Base-by-base conservation (phyloP, 2,113 vertebrate genomes). In the Petromus typicus region DNA sequence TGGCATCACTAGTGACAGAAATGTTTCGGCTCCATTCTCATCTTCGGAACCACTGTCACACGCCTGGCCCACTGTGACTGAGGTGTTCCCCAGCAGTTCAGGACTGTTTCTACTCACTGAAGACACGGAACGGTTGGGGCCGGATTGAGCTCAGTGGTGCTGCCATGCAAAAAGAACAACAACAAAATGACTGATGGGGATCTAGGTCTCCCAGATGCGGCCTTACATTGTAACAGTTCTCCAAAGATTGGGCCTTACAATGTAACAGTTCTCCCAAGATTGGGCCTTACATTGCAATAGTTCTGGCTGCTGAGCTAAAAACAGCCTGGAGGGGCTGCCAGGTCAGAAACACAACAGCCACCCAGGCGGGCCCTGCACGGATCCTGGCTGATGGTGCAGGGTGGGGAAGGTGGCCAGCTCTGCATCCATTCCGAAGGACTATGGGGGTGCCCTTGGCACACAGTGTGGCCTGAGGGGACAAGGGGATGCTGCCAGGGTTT, bases 41-140 rank as follows among this genome's bases (percentile, higher is more conserved):
- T 14, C 59, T 43, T 32, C 22, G 27, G 27, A 17, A 25, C 30
- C 40, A 6, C 20, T 48, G 61, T 64, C 61, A 14, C 2, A 51
- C 1, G 40, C 14, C 1, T 30, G 18, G 61, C 61, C 18, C 1
- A 11, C 5, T 10, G 22, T n/a, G 61, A 48, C 5, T 1, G 12
- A 34, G 45, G 82, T 22, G 43, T 66, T 48, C 11, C 5, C 48
- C n/a, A 66, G 43, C 43, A 51, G 61, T 30, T 22, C 27, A 13
- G 18, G 61, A 40, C 23, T 30, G 4, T n/a, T 32, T 43, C 64
- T 69, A 20, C 54, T 79, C 32, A 80, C 57, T 30, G 59, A 91
- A 88, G 75, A 80, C 34, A 34, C 40, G 3, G n/a, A 34, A 32
- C 30, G 75, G 57, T 67, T 40, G n/a, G 67, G 30, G 61, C 48